Base-by-base conservation (phyloP, 35 echinoderm and acorn worm genomes). In the Amphiura filiformis region DNA sequence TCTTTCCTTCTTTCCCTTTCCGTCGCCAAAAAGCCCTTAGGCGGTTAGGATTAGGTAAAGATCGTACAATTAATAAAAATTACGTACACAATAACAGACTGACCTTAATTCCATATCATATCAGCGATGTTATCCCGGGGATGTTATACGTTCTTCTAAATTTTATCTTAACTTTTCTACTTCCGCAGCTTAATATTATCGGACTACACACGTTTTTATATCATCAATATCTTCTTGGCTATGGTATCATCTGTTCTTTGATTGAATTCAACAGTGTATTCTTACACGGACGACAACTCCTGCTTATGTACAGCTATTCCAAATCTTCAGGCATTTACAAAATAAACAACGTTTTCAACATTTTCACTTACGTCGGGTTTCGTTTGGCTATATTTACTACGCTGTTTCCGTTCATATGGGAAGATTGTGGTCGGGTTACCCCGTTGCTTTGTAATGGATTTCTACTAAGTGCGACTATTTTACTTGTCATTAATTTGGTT, bases 231-330 rank as follows among this genome's bases (percentile, higher is more conserved):
- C 9, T 70, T 30, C 3, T 30, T 32, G 92, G 88, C 22, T 97
- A 97, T 52, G 88, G 89, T 0, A 65, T 94, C 0, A 78, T 94
- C 20, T 36, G 88, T 13, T 81, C 93, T 30, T 34, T 91, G 36
- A 87, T 83, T 9, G 95, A 97, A 37, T 82, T 93, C 56, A 97
- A 97, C 86, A 97, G 95, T 34, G 82, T 97, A 9, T 97, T 94
- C 77, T 92, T 97, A 34, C 95, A 97, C 34, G 36, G 56, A 3
- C 61, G 95, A 31, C 95, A 97, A 40, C 44, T 97, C n/a, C 40
- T 97, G 28, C 85, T 91, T 15, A 97, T 97, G 89, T 86, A 80
- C 37, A 76, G 83, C 70, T 42, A 37, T 14, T 26, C 84, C 23
- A 97, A 93, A 39, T 20, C 65, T 32, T 76, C 88, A 0, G 17